Evolutionary conservation across 1,140 invertebrate genomes (phyloP), one percentile per base, ranked within the genome.

Genomic region (Zaprionus africanus): DNA sequence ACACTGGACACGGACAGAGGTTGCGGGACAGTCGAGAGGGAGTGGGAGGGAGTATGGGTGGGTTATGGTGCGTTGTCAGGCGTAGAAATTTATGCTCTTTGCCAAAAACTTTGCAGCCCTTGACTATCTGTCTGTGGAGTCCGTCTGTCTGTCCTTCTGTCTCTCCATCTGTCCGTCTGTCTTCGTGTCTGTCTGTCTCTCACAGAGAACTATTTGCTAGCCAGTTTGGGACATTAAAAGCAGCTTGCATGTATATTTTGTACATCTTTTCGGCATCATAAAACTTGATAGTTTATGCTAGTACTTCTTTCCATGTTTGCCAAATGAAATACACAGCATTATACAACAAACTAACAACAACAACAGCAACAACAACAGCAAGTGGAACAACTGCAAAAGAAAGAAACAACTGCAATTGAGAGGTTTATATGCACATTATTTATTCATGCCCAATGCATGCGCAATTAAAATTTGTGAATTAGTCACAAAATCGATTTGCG

Each of bases 21-120:
- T 17, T 76, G 17, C 61, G 49, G 54, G 31, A 26, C 13, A 17
- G 51, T 24, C 17, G 17, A 15, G 19, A 24, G 11, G 24, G 17
- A 13, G 22, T 11, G 19, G 11, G 17, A 34, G 19, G 11, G 17
- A 34, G 49, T 17, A 6, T 19, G 62, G 34, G 26, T 68, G 71
- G 65, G 51, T 73, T 66, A 71, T 78, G 76, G 64, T 71, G 76
- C 59, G 69, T 76, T 70, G 73, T 78, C 82, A 70, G 68, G 76
- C 83, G 57, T 80, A 80, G 83, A 87, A 87, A 86, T 86, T 86
- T 86, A 86, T 86, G 76, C 83, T 87, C 83, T 86, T 87, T 86
- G 83, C 76, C 79, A 79, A 74, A 86, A 86, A 86, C 66, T 86
- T 86, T 86, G 64, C 68, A 76, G 62, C 62, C 49, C 66, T 65